Evolutionary conservation across 1,140 invertebrate genomes (phyloP), one percentile per base, ranked within the genome.

Genomic region (Bathynomus jamesi): DNA sequence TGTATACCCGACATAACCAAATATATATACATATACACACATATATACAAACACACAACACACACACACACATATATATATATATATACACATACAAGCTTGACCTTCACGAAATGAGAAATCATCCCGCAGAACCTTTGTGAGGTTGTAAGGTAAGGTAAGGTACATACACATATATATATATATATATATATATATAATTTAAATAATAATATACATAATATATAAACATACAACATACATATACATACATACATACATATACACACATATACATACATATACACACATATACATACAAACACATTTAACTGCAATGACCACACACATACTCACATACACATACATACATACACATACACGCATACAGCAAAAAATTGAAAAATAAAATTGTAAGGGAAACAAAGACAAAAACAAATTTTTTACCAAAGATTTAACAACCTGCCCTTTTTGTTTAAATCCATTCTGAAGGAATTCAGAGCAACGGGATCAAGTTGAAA

Each of bases 111-210:
- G n/a, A n/a, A n/a, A n/a, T n/a, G n/a, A n/a, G n/a, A n/a, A 40
- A 40, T 17, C 32, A 40, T 40, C 7, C 17, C 17, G 32, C 32
- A 40, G 17, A 40, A 40, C 7, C 7, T 40, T 40, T 40, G 17
- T 40, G 7, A 40, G 7, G 7, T 17, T 40, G 7, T 40, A 40
- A 40, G 7, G 17, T 40, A 40, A 8, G 17, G 7, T 8, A 8
- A 40, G 7, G 17, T 40, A 40, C 17, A 40, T 40, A 3, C 21
- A 53, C 21, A 53, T 53, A 53, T 53, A 53, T 53, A 53, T 53
- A 53, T 53, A 53, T 53, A 53, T 53, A 53, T 53, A 53, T 53
- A 53, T 53, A 53, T 53, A 53, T 53, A 53, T 53, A 53, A 40
- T 40, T 8, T 40, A 40, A 8, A 40, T 40, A 8, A 40, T 40